Percentiles rank a stretch among this genome's conserved stretches.
phyloP scores from a whole-genome alignment of 1,140 invertebrate genomes.

The Saccostrea cuccullata region DNA sequence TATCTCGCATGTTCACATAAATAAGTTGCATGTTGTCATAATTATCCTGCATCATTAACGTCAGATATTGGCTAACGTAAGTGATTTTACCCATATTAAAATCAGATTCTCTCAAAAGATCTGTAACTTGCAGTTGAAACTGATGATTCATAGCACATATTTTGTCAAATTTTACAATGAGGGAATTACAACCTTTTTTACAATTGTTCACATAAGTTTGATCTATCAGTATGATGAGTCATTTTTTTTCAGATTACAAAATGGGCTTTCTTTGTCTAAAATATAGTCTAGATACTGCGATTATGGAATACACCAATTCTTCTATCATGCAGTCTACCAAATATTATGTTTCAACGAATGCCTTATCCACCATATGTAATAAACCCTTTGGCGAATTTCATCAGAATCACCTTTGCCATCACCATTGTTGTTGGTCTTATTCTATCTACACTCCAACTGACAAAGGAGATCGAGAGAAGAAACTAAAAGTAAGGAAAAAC shows the following conservation, averaged over 20 bases:
- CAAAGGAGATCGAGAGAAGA: constrained; percentile 75
- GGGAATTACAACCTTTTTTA: too few species aligned
- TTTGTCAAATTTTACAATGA: too few species aligned
- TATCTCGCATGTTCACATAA: too few species aligned
- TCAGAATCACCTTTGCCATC: constrained; percentile 80
- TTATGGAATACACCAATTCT: constrained; percentile 74
- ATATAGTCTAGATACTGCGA: too few species aligned
- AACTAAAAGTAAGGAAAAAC: constrained; percentile 71
- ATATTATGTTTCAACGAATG: constrained; percentile 55
- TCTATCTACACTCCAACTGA: constrained; percentile 66
- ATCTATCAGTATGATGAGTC: background rate
- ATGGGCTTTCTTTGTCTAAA: constrained; percentile 86
- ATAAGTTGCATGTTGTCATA: too few species aligned
- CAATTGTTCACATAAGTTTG: background rate
- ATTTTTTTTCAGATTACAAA: background rate
- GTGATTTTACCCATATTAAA: too few species aligned
- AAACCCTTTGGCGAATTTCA: constrained; percentile 60
- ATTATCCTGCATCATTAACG: too few species aligned
- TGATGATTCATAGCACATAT: too few species aligned
- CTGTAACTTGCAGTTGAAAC: too few species aligned
- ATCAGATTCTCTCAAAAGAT: too few species aligned
- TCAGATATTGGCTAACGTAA: too few species aligned
- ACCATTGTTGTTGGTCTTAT: constrained; percentile 83
- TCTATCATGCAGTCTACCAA: background rate
- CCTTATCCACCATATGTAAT: constrained; percentile 59